Evolutionary conservation across 2,797 vertebrate species (phyloP).

Genomic region (Periparus ater): DNA sequence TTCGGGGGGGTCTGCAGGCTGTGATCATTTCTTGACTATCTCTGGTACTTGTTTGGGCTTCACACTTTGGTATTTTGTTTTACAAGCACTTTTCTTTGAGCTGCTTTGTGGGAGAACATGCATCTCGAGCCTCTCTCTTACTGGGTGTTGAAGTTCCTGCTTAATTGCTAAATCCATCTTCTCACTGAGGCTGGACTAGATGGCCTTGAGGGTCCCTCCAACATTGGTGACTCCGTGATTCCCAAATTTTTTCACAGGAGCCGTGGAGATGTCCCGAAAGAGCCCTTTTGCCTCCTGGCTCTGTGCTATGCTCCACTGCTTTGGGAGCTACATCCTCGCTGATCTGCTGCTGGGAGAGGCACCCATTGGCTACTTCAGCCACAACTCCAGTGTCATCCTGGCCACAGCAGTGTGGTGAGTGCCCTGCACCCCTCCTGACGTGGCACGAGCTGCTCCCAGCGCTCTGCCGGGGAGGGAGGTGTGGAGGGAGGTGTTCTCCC

Average conservation of each 20-base stretch:
- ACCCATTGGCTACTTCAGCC: slow-evolving; percentile 90
- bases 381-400: slow-evolving; percentile 93
- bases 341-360: slow-evolving; percentile 91
- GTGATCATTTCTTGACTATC: not conserved
- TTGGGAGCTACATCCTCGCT: slow-evolving; percentile 94
- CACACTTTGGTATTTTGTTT: not conserved
- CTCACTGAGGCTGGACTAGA: not conserved
- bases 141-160: not conserved
- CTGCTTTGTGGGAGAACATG: not conserved
- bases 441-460: not conserved
- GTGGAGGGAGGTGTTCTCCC: not conserved
- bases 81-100: not conserved
- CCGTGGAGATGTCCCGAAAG: slow-evolving; percentile 88
- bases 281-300: slow-evolving; percentile 96
- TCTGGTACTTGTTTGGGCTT: not conserved
- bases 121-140: not conserved
- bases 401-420: slow-evolving; percentile 95
- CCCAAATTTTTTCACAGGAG: slow-evolving; percentile 58
- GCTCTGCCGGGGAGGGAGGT: not conserved
- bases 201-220: not conserved
- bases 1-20: not conserved
- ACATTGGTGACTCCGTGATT: not conserved
- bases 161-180: not conserved
- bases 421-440: not conserved
- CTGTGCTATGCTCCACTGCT: slow-evolving; percentile 98